Percentiles rank a stretch among this genome's conserved stretches.
Conservation (phyloP, 2,113 vertebrate species). For the Danio rerio region GRCz12tu NC_133193.1:50806001-50806500, state of each 20-base stretch:
- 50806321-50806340: conserved; percentile 54
- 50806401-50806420: conserved; percentile 34
- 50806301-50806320: conserved; percentile 43
- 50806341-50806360: conserved; percentile 59
- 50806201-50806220: conserved; percentile 56
- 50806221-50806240: conserved; percentile 48
- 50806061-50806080: conserved; percentile 9
- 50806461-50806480: too few species aligned
- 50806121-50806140: conserved; percentile 47
- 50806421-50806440: conserved; percentile 5
- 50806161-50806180: conserved; percentile 57
- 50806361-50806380: too few species aligned
- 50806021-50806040: neutral
- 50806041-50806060: conserved; percentile 14
- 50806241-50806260: conserved; percentile 58
- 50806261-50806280: conserved; percentile 67
- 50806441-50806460: too few species aligned
- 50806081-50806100: neutral
- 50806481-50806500: too few species aligned
- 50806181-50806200: conserved; percentile 59
- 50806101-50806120: conserved; percentile 29
- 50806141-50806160: conserved; percentile 51
- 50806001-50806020: conserved; percentile 1
- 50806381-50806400: conserved; percentile 46
- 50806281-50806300: conserved; percentile 59